Evolutionary conservation across 2,113 vertebrate genomes (phyloP), one percentile per base, ranked within the genome.

Genomic region (Calyptommatus sinebrachiatus): DNA sequence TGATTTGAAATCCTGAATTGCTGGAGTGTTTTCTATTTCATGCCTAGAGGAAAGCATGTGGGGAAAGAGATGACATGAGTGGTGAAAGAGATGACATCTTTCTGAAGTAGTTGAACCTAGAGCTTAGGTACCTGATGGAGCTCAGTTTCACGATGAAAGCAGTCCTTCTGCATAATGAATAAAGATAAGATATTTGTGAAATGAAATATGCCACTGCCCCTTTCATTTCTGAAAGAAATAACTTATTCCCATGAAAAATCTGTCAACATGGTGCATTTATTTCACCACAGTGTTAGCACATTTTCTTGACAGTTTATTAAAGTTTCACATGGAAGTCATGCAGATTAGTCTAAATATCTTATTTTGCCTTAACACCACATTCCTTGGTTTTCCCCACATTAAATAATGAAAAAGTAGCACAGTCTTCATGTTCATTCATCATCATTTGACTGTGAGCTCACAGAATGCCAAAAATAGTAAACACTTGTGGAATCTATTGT

Each of bases 231-330:
- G 21, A 67, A 84, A 78, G 7, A 88, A 91, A 90, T 82, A 73
- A 60, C 8, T 85, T 89, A 77, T 88, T 91, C 78, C n/a, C 12
- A 75, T 62, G 45, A 88, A 69, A 79, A 66, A 16, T 75, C 80
- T 89, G 79, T 85, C 46, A 80, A 89, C 80, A 11, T 89, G 72
- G 12, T 87, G n/a, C 53, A 90, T 80, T 7, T 74, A 76, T 90
- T 91, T 86, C 26, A 79, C 65, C 61, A 16, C 71, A 85, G 73
- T 87, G 71, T 88, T 91, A 93, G 77, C 53, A 91, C 70, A 85
- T 81, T 65, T 84, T 90, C 86, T 88, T 92, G 88, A 87, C 73
- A 89, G 78, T 88, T 93, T 92, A 88, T 91, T 91, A 89, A 91
- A 91, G 62, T 90, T 94, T 87, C 57, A 86, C 88, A 70, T 83